Conservation (phyloP, 1,140 invertebrate species). For the Kradibia gibbosae region DNA sequence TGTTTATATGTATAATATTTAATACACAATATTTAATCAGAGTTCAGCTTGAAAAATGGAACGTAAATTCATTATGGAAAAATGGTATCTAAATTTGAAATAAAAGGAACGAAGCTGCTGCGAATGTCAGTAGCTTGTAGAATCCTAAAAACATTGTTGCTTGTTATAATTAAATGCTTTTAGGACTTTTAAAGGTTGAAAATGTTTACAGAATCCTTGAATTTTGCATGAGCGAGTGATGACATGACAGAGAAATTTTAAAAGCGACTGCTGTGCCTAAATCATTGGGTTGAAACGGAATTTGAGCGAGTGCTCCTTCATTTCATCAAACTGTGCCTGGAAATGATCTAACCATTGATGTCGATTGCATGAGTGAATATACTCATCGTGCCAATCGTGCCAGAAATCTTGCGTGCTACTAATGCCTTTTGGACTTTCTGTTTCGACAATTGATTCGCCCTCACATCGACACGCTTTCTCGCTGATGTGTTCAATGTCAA, state of each 20-base stretch:
- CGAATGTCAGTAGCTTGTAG: no score
- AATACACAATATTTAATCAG: no score
- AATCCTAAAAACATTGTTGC: no score
- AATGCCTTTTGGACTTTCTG: not conserved
- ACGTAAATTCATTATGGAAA: no score
- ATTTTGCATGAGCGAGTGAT: no score
- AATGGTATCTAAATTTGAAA: no score
- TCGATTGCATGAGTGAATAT: not conserved
- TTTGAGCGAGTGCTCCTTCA: not conserved
- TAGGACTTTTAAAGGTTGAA: no score
- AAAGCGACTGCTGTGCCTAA: not conserved
- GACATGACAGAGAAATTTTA: not conserved
- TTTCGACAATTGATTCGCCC: not conserved
- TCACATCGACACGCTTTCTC: not conserved
- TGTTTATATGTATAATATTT: no score
- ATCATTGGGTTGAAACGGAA: not conserved
- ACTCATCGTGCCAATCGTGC: not conserved
- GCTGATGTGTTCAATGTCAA: not conserved
- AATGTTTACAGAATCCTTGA: no score
- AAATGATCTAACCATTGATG: not conserved
- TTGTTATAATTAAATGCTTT: no score
- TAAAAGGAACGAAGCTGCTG: no score
- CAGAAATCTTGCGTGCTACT: conserved; percentile 4
- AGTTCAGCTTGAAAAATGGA: no score
- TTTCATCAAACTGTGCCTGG: not conserved